phyloP scores from a whole-genome alignment of 2,888 invertebrate genomes.

The Linnaemya vulpina region DNA sequence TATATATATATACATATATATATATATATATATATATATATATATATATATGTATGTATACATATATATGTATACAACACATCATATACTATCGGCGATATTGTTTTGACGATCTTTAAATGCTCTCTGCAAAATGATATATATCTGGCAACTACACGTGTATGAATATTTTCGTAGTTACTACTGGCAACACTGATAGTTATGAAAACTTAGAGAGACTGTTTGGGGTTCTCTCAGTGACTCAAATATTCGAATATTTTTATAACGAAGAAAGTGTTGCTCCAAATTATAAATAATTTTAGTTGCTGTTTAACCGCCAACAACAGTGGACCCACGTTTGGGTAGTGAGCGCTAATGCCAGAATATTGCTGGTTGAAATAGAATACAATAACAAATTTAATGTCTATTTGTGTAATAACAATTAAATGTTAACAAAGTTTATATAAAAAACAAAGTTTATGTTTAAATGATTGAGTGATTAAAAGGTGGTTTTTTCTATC shows the following conservation, averaged over 20 bases:
- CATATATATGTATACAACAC: too few relatives aligned
- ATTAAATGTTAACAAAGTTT: neutral
- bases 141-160: neutral
- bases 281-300: constrained; percentile 38
- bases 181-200: neutral
- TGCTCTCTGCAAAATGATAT: too few relatives aligned
- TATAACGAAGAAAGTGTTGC: constrained; percentile 33
- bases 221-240: neutral
- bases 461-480: neutral
- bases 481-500: constrained; percentile 48
- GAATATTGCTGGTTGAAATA: constrained; percentile 9
- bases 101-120: too few relatives aligned
- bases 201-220: neutral
- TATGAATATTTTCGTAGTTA: neutral
- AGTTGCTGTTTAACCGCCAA: constrained; percentile 72
- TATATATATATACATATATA: too few relatives aligned
- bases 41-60: too few relatives aligned
- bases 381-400: constrained; percentile 16
- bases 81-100: too few relatives aligned
- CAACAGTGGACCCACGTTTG: constrained; percentile 33
- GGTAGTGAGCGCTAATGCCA: neutral
- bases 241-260: constrained; percentile 30
- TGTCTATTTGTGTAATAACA: constrained; percentile 10
- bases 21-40: too few relatives aligned
- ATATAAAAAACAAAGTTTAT: neutral